Base-by-base conservation (phyloP, 1,140 invertebrate genomes). In the Alviniconcha marisindica region DNA sequence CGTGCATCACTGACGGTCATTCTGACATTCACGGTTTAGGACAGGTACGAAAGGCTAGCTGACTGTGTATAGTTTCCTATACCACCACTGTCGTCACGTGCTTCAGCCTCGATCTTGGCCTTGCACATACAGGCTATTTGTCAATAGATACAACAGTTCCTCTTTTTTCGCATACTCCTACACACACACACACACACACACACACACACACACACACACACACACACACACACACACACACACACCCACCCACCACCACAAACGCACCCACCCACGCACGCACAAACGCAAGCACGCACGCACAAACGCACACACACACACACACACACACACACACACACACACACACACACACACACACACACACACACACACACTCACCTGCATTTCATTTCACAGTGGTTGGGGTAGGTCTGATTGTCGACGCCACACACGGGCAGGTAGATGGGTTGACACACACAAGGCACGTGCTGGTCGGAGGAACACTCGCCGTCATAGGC, bases 321-420 rank as follows among this genome's bases (percentile, higher is more conserved):
- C 12, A 66, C 28, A 66, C 12, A 51, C 48, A 51, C 12, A 66
- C 0, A 66, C 63, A 66, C 28, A 33, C 63, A 66, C 63, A 33
- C 28, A 66, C 63, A 33, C 63, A 66, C 63, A 66, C 63, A 7
- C 28, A 66, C 63, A 66, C 63, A 66, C 63, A 33, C 63, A 66
- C 63, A 31, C 5, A 66, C 28, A 33, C 63, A 66, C 63, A 33
- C 28, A 33, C 28, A 33, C 63, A 42, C 79, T 31, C 73, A 86
- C 86, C 71, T 54, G 78, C 84, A 88, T 5, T 96, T 94, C 88
- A 97, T 92, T 78, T 95, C 94, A 90, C 96, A 97, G 90, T 96
- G 95, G 89, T 94, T 96, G 31, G 94, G 91, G 91, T 97, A 97
- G 69, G 96, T 96, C 21, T 95, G 92, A 18, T 96, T 97, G 94